phyloP scores from a whole-genome alignment of 2,888 invertebrate species.

The Acholoe squamosa region DNA sequence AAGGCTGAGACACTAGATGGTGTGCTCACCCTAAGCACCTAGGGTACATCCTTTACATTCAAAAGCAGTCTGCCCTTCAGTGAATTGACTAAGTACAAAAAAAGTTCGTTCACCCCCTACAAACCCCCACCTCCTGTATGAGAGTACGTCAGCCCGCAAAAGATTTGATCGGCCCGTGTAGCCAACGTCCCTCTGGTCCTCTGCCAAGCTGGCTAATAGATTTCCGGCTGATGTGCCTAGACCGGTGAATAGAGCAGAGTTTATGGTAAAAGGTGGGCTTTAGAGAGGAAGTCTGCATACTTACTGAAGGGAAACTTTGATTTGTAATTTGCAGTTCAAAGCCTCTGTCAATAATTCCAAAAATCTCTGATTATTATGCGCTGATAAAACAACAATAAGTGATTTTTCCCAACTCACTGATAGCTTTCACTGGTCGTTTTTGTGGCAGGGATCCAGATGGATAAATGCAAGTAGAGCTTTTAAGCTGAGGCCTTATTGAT shows the following conservation, averaged over 20 bases:
- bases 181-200: neutral
- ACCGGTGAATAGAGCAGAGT: neutral
- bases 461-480: neutral
- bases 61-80: neutral
- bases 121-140: neutral
- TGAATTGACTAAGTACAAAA: neutral
- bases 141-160: neutral
- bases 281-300: too few species aligned
- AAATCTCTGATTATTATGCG: too few species aligned
- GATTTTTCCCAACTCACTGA: too few species aligned
- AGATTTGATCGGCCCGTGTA: slow-evolving; percentile 1
- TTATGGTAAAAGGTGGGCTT: neutral
- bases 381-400: too few species aligned
- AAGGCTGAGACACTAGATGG: too few species aligned
- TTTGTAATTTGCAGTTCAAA: too few species aligned
- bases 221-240: neutral
- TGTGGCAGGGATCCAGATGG: too few species aligned
- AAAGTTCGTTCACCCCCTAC: neutral
- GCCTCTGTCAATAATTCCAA: too few species aligned
- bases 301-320: too few species aligned
- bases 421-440: too few species aligned
- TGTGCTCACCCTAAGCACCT: too few species aligned
- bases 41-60: neutral
- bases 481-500: neutral
- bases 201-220: slow-evolving; percentile 8